phyloP scores from a whole-genome alignment of 2,888 invertebrate species.

The Leptinotarsa haldemani region DNA sequence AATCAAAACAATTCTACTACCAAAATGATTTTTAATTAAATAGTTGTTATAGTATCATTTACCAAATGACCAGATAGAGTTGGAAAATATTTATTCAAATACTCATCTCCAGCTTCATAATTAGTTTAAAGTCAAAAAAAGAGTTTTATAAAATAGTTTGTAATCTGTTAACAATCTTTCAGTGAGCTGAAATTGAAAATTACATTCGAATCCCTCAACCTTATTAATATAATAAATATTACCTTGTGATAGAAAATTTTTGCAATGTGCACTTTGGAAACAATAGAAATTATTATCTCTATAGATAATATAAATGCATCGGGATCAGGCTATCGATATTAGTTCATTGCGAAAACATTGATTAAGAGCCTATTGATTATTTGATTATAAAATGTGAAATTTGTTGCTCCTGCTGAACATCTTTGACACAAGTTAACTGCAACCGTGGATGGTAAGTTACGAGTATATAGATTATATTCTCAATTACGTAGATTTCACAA shows the following conservation, averaged over 20 bases:
- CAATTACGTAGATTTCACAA: neutral
- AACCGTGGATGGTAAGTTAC: constrained; percentile 14
- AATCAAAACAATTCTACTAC: neutral
- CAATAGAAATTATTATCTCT: constrained; percentile 39
- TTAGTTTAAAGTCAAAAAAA: no score
- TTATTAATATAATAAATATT: neutral
- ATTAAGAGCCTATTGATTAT: constrained; percentile 35
- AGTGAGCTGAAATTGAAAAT: no score
- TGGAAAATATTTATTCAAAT: no score
- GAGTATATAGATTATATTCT: neutral
- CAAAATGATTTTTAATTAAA: neutral
- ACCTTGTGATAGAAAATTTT: constrained; percentile 13
- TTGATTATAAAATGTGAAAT: constrained; percentile 33
- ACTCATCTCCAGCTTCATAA: no score
- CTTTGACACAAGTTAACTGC: neutral
- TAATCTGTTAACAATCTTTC: no score
- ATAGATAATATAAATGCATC: constrained; percentile 39
- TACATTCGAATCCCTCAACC: neutral
- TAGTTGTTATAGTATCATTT: neutral
- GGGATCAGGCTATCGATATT: constrained; percentile 35
- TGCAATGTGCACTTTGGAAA: constrained; percentile 35
- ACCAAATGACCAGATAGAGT: no score
- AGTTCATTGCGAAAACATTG: constrained; percentile 35
- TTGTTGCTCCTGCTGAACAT: constrained; percentile 16
- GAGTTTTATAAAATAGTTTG: no score